These are phyloP conservation scores for Artemia franciscana DNA, from an alignment of 1,140 invertebrate species.

Conservation along the genomic window DNA sequence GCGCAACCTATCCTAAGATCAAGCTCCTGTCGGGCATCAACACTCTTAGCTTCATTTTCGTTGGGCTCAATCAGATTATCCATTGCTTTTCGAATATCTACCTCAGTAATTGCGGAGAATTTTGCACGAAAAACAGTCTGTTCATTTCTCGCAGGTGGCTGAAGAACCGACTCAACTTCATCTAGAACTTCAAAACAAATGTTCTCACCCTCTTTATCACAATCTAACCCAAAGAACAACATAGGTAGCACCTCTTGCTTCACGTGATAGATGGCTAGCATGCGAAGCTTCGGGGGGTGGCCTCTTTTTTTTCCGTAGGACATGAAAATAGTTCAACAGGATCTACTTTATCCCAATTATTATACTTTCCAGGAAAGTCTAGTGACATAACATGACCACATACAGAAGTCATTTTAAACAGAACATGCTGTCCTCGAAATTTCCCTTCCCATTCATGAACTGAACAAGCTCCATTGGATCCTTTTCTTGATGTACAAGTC, in stretches of 20 bases:
- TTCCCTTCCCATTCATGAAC: too few species aligned
- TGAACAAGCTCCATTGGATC: too few species aligned
- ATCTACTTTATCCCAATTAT: too few species aligned
- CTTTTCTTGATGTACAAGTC: too few species aligned
- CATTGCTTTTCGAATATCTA: conserved; percentile 88
- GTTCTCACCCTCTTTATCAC: conserved; percentile 99
- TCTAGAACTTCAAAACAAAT: conserved; percentile 93
- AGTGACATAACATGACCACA: too few species aligned
- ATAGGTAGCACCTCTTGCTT: conserved; percentile 65
- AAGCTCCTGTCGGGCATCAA: conserved; percentile 90
- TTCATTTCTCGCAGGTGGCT: conserved; percentile 17
- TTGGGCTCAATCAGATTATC: conserved; percentile 64
- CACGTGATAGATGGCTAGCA: conserved; percentile 64
- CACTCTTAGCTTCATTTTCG: conserved; percentile 87
- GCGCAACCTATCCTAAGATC: conserved; percentile 96
- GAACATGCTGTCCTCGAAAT: too few species aligned
- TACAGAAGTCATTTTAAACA: too few species aligned
- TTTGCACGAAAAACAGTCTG: conserved; percentile 56
- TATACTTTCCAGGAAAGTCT: too few species aligned
- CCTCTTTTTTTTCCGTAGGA: conserved; percentile 87
- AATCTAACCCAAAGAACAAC: conserved; percentile 96
- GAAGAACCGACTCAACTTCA: conserved; percentile 26
- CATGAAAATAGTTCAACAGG: conserved; percentile 77
- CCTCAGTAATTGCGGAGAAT: conserved; percentile 95
- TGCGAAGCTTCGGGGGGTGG: conserved; percentile 74